These are phyloP conservation scores for Pentamera pediparva DNA, from an alignment of 53 echinoderm and acorn worm species.

Conservation along the genomic window DNA sequence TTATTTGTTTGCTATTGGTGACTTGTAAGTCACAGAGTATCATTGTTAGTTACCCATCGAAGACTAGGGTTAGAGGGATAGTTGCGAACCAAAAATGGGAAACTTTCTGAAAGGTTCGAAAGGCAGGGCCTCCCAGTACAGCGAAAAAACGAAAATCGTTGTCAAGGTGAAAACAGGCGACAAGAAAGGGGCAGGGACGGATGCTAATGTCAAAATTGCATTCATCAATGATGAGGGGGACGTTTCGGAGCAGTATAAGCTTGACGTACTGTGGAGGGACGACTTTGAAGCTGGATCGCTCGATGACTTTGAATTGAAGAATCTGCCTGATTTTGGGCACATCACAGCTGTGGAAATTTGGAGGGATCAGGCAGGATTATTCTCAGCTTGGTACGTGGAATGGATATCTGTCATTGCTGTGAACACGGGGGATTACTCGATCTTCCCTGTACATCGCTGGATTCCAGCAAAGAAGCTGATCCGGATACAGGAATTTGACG, in stretches of 20 bases:
- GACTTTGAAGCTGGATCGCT: constrained; percentile 63
- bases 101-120: background rate
- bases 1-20: no score
- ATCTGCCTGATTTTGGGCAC: constrained; percentile 52
- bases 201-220: constrained; percentile 65
- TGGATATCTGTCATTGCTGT: constrained; percentile 44
- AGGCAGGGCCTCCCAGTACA: background rate
- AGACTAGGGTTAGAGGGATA: no score
- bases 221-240: constrained; percentile 35
- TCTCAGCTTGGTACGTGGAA: constrained; percentile 75
- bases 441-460: constrained; percentile 88
- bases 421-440: constrained; percentile 22
- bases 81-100: background rate
- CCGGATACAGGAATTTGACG: constrained; percentile 24
- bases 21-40: no score
- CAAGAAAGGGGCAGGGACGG: constrained; percentile 71
- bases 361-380: constrained; percentile 49
- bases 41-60: no score
- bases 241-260: constrained; percentile 41
- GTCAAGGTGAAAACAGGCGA: constrained; percentile 79
- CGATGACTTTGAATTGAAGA: constrained; percentile 33
- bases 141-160: background rate
- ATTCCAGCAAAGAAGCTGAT: constrained; percentile 38
- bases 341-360: constrained; percentile 62
- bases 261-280: constrained; percentile 52